Evolutionary conservation across 2,888 invertebrate genomes (phyloP).

Genomic region (Camptogramma bilineatum): DNA sequence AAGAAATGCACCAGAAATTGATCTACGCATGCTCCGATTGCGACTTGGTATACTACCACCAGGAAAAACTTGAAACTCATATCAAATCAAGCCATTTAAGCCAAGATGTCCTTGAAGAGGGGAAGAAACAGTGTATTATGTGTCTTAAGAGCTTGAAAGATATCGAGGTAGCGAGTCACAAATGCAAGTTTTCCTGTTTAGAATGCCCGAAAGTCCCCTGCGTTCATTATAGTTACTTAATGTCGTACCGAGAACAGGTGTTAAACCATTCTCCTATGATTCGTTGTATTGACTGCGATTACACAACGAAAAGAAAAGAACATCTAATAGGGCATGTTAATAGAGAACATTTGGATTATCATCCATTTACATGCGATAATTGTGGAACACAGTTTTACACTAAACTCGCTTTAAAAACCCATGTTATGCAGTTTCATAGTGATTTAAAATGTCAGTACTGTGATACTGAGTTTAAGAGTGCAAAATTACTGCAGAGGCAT

Average conservation of each 20-base stretch:
- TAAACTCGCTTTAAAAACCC: constrained; percentile 57
- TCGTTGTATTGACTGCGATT: constrained; percentile 63
- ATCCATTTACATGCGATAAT: constrained; percentile 61
- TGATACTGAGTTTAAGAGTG: constrained; percentile 55
- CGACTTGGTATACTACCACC: constrained; percentile 55
- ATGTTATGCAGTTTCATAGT: constrained; percentile 59
- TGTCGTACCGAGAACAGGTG: constrained; percentile 60
- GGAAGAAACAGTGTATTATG: constrained; percentile 54
- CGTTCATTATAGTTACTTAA: constrained; percentile 60
- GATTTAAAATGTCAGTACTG: constrained; percentile 60
- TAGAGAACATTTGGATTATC: constrained; percentile 63
- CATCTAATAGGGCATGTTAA: constrained; percentile 62
- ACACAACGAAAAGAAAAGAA: constrained; percentile 59
- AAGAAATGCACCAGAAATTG: constrained; percentile 49
- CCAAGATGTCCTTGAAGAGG: background rate
- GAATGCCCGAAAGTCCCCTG: constrained; percentile 61
- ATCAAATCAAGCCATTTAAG: constrained; percentile 52
- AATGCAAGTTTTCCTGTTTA: constrained; percentile 61
- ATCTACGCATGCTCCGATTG: constrained; percentile 57
- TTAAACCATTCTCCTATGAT: constrained; percentile 52
- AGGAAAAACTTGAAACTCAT: constrained; percentile 55
- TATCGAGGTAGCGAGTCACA: constrained; percentile 52
- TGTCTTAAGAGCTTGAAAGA: constrained; percentile 55
- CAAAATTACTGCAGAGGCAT: constrained; percentile 50
- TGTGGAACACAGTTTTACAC: constrained; percentile 66